Conservation (phyloP, 2,113 vertebrate genomes). For the Garra rufa region DNA sequence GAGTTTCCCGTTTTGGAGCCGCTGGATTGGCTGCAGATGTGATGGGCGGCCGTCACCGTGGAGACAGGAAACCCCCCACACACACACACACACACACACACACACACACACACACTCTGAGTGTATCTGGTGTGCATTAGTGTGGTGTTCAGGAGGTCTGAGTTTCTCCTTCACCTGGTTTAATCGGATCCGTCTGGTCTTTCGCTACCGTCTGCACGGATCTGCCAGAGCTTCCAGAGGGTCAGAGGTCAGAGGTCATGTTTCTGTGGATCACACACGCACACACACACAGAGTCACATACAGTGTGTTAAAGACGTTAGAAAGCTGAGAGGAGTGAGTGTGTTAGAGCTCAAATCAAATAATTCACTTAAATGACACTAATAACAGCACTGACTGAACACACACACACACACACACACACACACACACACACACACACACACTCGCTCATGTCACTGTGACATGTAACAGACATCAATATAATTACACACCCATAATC, state of each 20-base stretch:
- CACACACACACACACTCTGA: neutral
- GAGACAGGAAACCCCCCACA: slow-evolving; percentile 52
- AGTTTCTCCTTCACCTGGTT: slow-evolving; percentile 18
- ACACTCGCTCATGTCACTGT: neutral
- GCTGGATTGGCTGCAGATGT: slow-evolving; percentile 49
- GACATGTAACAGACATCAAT: slow-evolving; percentile 2
- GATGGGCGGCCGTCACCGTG: slow-evolving; percentile 37
- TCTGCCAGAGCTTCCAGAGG: neutral
- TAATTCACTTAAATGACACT: slow-evolving; percentile 12
- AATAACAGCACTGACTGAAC: neutral
- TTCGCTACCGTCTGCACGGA: neutral
- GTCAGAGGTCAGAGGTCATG: slow-evolving; percentile 20
- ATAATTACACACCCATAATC: slow-evolving; percentile 19
- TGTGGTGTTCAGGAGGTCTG: neutral
- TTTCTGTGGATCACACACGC: neutral
- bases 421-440: slow-evolving; percentile 2
- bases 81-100: slow-evolving; percentile 28
- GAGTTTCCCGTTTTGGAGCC: slow-evolving; percentile 41
- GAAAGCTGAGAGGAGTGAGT: neutral
- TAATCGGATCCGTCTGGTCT: slow-evolving; percentile 33
- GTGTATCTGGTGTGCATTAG: slow-evolving; percentile 36
- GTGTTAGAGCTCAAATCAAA: slow-evolving; percentile 11
- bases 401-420: slow-evolving; percentile 3
- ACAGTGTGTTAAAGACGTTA: slow-evolving; percentile 16
- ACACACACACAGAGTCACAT: slow-evolving; percentile 36